Evolutionary conservation across 2,113 vertebrate genomes (phyloP).

Genomic region (Grantiella picta): DNA sequence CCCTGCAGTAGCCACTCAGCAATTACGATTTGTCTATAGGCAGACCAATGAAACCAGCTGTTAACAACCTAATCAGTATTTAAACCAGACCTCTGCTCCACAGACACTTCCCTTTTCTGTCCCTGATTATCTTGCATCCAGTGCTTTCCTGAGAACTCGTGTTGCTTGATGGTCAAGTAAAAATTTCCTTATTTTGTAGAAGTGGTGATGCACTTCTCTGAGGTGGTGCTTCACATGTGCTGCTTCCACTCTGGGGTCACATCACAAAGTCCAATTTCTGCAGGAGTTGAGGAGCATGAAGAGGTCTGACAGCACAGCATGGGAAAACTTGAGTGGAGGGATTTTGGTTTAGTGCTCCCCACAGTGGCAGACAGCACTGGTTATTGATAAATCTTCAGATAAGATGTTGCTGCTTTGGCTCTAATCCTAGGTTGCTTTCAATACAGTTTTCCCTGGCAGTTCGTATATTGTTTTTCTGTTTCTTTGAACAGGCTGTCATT

Average conservation of each 20-base stretch:
- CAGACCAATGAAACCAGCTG: constrained; percentile 2
- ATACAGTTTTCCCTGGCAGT: not conserved
- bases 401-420: not conserved
- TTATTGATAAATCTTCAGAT: not conserved
- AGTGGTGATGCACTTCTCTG: not conserved
- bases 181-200: not conserved
- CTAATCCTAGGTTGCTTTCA: not conserved
- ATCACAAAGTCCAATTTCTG: not conserved
- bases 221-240: fast-evolving
- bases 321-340: not conserved
- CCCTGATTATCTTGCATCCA: not conserved
- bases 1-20: not conserved
- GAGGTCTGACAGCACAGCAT: fast-evolving
- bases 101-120: not conserved
- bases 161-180: not conserved
- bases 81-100: not conserved
- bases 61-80: not conserved
- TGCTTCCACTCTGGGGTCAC: fast-evolving
- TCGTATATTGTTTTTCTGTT: not conserved
- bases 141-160: not conserved
- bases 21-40: not conserved
- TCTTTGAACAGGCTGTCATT: not conserved
- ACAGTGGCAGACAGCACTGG: not conserved
- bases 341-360: not conserved
- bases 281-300: not conserved